Base-by-base conservation (phyloP, 2,888 invertebrate species). In the Prosapia bicincta region DNA sequence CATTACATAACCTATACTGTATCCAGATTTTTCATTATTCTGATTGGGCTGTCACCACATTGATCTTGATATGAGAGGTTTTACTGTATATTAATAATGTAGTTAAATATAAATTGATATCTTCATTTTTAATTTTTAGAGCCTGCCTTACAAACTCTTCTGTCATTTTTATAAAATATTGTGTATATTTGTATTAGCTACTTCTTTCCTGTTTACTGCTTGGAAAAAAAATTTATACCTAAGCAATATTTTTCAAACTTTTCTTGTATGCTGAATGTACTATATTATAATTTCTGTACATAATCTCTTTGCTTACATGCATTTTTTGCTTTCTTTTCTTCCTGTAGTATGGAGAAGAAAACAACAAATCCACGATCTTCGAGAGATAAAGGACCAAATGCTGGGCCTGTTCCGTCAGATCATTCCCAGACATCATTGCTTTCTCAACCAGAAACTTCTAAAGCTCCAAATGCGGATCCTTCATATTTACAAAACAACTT, bases 401-500 rank as follows among this genome's bases (percentile, higher is more conserved):
- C 78, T 15, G 80, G 78, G 5, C 79, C 77, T 15, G 72, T 78
- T 68, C 73, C 76, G 32, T 74, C 77, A 65, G 80, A 80, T 74
- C 78, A 79, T 68, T 80, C 80, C n/a, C 77, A 77, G 66, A 77
- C 79, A 13, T 76, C 78, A 24, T 76, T 80, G 68, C 74, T 80
- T 54, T 79, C 79, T 66, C 54, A 20, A 69, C 66, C 69, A n/a
- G 30, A 70, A 67, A 67, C 30, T 67, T n/a, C 23, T 25, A 9
- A 65, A 68, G 25, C 72, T 26, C 28, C 76, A 26, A 20, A 13
- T 28, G 26, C 74, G 28, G 74, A 66, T 26, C 38, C 76, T n/a
- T 67, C 73, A 30, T 43, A 76, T 13, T 75, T 80, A 7, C 79
- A 78, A 54, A 86, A 85, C 77, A 91, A 91, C 82, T 91, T 95